Conservation (phyloP, 2,888 invertebrate genomes). For the Parnassius smintheus region DNA sequence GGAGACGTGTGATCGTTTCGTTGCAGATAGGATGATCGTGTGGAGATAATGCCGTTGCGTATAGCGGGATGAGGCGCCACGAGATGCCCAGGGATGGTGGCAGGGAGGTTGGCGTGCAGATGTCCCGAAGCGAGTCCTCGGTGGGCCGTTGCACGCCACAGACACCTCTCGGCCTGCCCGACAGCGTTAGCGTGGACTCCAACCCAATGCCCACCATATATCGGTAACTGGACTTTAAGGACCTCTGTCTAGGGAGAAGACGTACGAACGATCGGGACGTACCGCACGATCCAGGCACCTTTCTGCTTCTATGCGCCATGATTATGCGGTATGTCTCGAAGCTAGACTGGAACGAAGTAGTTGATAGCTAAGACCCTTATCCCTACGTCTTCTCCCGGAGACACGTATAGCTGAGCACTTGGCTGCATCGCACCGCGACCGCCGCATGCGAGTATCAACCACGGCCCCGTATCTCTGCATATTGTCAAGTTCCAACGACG, state of each 20-base stretch:
- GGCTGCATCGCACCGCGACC: slow-evolving; percentile 73
- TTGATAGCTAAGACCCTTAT: slow-evolving; percentile 30
- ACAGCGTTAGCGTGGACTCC: slow-evolving; percentile 93
- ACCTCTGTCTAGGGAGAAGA: slow-evolving; percentile 55
- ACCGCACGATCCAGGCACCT: slow-evolving; percentile 25
- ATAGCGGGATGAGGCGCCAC: slow-evolving; percentile 72
- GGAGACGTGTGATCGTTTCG: slow-evolving; percentile 60
- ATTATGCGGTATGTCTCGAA: slow-evolving; percentile 9
- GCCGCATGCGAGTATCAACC: slow-evolving; percentile 75
- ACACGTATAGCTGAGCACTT: slow-evolving; percentile 63
- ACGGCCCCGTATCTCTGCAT: slow-evolving; percentile 45
- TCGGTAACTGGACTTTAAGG: slow-evolving; percentile 83
- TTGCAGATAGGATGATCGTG: slow-evolving; percentile 72
- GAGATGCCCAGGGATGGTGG: slow-evolving; percentile 61
- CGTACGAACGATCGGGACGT: slow-evolving; percentile 37
- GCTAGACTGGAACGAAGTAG: slow-evolving; percentile 29
- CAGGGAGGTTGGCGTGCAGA: slow-evolving; percentile 71
- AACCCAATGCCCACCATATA: slow-evolving; percentile 93
- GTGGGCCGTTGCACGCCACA: slow-evolving; percentile 79
- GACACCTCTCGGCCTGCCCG: slow-evolving; percentile 76
- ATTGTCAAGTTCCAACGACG: slow-evolving; percentile 36
- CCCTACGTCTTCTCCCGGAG: slow-evolving; percentile 58
- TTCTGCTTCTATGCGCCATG: not conserved
- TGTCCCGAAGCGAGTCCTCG: slow-evolving; percentile 89
- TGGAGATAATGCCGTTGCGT: slow-evolving; percentile 71